Evolutionary conservation across 2,797 vertebrate species (phyloP), one percentile per base, ranked within the genome.

Genomic region (Manis javanica): DNA sequence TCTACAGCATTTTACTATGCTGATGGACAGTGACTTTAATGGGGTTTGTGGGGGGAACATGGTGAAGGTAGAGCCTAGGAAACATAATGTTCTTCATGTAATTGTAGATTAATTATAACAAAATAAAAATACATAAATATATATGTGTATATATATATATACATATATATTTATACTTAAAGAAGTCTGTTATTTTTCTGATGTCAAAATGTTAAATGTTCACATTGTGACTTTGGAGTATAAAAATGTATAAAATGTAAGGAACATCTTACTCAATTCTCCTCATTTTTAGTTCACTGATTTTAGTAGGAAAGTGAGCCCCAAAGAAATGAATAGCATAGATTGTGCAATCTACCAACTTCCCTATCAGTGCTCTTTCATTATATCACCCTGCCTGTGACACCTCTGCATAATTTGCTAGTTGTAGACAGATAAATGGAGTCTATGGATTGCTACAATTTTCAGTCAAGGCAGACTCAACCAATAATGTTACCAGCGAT

Each of bases 391-490:
- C 64, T 89, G 87, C 16, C 59, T 63, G 64, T 42, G 53, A 95
- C 81, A 91, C 34, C 75, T 83, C 66, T 74, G 83, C 97, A 53
- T 97, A 97, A 96, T 97, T 63, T 94, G 37, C 94, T 96, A 83
- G 87, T 93, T 91, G 88, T 57, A 86, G 95, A 87, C 88, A 94
- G 88, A 94, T 93, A 97, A 96, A 96, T 90, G 75, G 95, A 93
- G 51, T 69, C 94, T 94, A 75, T 87, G 31, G 46, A 90, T 97
- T 74, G 49, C 94, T 83, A 49, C 84, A 95, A 72, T 84, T 96
- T 97, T 75, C 90, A 96, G 83, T 90, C 82, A 97, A 98, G 96
- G 95, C 95, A 97, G 8, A 94, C 1, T 0, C 9, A 93, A 96
- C 57, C 95, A 97, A 95, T 93, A 91, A 96, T 71, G 94, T 97